These are phyloP conservation scores for Sinotaia quadrata DNA, from an alignment of 2,888 invertebrate species.

Conservation along the genomic window DNA sequence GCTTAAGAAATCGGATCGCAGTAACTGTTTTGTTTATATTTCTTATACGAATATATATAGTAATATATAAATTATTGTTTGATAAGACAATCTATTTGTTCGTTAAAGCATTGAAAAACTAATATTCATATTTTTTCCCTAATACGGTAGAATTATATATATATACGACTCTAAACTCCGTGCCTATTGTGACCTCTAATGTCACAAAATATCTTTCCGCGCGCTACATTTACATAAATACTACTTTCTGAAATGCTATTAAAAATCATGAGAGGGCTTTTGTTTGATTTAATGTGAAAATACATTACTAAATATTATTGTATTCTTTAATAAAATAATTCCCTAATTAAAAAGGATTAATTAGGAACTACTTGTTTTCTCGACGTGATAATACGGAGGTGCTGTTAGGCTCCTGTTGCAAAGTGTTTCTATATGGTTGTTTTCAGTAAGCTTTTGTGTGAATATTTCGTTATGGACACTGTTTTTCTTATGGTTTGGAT, in stretches of 20 bases:
- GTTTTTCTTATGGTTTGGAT: conserved; percentile 10
- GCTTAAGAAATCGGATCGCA: conserved; percentile 27
- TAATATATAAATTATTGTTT: not conserved
- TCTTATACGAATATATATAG: too few species aligned
- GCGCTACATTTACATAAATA: conserved; percentile 29
- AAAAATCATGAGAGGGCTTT: too few species aligned
- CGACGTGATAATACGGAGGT: conserved; percentile 41
- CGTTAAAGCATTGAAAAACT: not conserved
- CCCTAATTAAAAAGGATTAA: not conserved
- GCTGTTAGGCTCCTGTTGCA: conserved; percentile 56
- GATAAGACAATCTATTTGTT: not conserved
- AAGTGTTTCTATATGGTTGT: conserved; percentile 44
- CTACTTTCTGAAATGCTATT: not conserved
- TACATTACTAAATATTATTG: too few species aligned
- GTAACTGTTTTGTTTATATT: not conserved
- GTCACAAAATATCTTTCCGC: conserved; percentile 14
- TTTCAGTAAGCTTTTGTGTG: conserved; percentile 35
- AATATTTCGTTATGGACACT: conserved; percentile 25
- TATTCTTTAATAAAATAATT: too few species aligned
- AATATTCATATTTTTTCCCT: not conserved
- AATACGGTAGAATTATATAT: too few species aligned
- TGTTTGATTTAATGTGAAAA: too few species aligned
- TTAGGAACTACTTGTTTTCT: conserved; percentile 39
- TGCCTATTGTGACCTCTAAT: conserved; percentile 6
- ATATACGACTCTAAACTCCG: not conserved